Base-by-base conservation (phyloP, 1,140 invertebrate species). In the Catajapyx aquilonaris region DNA sequence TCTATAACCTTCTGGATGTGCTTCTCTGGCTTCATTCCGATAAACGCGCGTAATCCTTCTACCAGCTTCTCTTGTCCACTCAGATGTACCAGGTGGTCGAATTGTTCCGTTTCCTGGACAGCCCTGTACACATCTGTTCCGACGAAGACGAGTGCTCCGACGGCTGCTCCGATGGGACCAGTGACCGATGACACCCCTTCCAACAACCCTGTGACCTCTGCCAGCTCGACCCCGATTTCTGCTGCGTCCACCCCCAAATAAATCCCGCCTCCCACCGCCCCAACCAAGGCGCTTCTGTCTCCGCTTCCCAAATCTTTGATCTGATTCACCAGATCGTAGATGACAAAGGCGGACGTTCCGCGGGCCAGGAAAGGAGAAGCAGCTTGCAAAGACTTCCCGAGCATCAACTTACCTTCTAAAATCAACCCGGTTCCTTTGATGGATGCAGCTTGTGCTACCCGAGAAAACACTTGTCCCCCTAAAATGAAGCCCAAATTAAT, bases 291-390 rank as follows among this genome's bases (percentile, higher is more conserved):
- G 7, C 17, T 17, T 15, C 17, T 17, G 15, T 7, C 17, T 13
- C 32, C 32, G 17, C 17, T 7, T 33, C 15, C 17, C 9, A 33
- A 33, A 13, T 33, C 32, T 33, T 33, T 33, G 9, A 33, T 17
- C 32, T 33, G 32, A 33, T 33, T 33, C 17, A 33, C 32, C 7
- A 33, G 15, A 33, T 33, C 32, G 17, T 33, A 33, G 15, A 33
- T 15, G 5, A 33, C 32, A 33, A 33, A 33, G 15, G 32, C 32
- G 17, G 32, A 33, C 17, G 32, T 33, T 33, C 32, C 32, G 17
- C 32, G 32, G 17, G 7, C 32, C n/a, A 33, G 32, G 15, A 33
- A 33, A 33, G 32, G 32, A 9, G 32, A 33, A 7, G 32, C 32
- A 9, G 32, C 32, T 33, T 15, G 7, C 15, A 33, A 33, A 33